Percentiles rank a stretch among this genome's conserved stretches.
Conservation (phyloP, 2,113 vertebrate genomes). For the Misgurnus anguillicaudatus region DNA sequence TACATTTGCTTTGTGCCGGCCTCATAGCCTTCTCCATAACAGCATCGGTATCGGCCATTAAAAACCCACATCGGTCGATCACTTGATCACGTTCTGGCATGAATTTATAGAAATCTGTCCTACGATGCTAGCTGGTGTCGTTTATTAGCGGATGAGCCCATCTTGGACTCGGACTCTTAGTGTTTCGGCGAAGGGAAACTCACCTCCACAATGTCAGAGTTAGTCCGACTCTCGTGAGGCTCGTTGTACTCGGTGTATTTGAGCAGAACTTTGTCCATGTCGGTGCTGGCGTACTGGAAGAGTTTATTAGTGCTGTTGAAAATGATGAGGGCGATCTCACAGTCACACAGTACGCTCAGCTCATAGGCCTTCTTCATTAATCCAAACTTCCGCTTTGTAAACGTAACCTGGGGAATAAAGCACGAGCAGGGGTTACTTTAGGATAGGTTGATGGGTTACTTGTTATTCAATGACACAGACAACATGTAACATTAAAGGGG, state of each 20-base stretch:
- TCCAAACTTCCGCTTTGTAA: slow-evolving; percentile 97
- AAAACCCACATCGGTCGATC: too few species aligned
- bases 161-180: background rate
- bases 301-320: slow-evolving; percentile 99
- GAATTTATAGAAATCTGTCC: too few species aligned
- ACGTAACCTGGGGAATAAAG: slow-evolving; percentile 83
- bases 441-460: background rate
- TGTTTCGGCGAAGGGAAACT: slow-evolving; percentile 56
- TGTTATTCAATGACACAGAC: background rate
- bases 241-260: slow-evolving; percentile 98
- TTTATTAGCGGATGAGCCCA: too few species aligned
- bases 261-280: slow-evolving; percentile 97
- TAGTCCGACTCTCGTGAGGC: slow-evolving; percentile 95
- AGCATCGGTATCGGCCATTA: too few species aligned
- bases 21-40: too few species aligned
- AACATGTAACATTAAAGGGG: background rate
- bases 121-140: too few species aligned
- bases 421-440: background rate
- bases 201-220: slow-evolving; percentile 96
- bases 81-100: background rate
- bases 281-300: slow-evolving; percentile 96
- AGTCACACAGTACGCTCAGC: slow-evolving; percentile 95
- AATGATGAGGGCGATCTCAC: slow-evolving; percentile 97
- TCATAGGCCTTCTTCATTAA: slow-evolving; percentile 99
- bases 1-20: too few species aligned